phyloP scores from a whole-genome alignment of 1,140 invertebrate genomes.

The Mamestra configurata region DNA sequence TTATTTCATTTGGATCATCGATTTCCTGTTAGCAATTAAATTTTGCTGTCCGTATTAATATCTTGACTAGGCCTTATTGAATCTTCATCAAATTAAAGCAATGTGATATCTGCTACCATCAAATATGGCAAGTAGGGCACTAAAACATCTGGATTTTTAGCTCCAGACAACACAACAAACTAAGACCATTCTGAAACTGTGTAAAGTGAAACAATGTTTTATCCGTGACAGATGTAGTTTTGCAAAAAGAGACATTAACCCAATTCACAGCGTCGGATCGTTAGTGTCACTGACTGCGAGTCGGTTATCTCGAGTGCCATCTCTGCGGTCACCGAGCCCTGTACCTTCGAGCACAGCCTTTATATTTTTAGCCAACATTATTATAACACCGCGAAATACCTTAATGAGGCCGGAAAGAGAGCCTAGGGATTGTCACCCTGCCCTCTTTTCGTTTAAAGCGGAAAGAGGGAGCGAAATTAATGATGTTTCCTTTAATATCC shows the following conservation, averaged over 20 bases:
- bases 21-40: neutral
- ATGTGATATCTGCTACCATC: too few species aligned
- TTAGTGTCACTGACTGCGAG: slow-evolving; percentile 51
- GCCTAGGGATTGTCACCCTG: slow-evolving; percentile 18
- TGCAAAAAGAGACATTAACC: slow-evolving; percentile 62
- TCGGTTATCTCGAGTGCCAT: slow-evolving; percentile 50
- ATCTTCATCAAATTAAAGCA: too few species aligned
- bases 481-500: slow-evolving; percentile 34
- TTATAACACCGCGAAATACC: slow-evolving; percentile 23
- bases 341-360: slow-evolving; percentile 24
- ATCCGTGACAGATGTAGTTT: slow-evolving; percentile 50
- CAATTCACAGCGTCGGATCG: slow-evolving; percentile 59
- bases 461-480: slow-evolving; percentile 35
- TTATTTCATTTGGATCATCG: neutral
- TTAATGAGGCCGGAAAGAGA: slow-evolving; percentile 44
- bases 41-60: too few species aligned
- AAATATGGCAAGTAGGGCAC: neutral
- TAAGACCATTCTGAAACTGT: slow-evolving; percentile 11
- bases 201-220: slow-evolving; percentile 46
- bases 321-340: slow-evolving; percentile 28
- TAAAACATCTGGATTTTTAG: neutral
- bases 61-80: too few species aligned
- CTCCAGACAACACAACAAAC: neutral
- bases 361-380: slow-evolving; percentile 43
- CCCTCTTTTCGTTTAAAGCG: neutral